Conservation (phyloP, 2,113 vertebrate genomes). For the Tachysurus vachellii region DNA sequence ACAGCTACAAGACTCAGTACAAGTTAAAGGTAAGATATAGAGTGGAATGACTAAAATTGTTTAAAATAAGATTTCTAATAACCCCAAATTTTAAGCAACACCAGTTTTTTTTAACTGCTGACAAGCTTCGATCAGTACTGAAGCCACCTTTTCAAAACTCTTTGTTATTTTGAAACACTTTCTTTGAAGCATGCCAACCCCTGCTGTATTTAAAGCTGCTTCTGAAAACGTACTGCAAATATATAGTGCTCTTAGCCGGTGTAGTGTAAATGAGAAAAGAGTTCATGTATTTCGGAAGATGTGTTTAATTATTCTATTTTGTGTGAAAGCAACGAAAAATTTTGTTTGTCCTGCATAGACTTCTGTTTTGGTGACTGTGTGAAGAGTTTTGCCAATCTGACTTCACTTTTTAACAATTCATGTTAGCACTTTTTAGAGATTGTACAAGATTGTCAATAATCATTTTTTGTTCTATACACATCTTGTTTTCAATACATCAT, state of each 20-base stretch:
- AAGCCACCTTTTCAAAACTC: not conserved
- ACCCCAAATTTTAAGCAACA: not conserved
- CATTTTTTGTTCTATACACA: not conserved
- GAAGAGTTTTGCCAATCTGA: no score
- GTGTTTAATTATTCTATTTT: no score
- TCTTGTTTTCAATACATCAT: not conserved
- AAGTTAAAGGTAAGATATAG: slow-evolving; percentile 85
- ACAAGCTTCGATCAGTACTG: not conserved
- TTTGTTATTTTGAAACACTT: not conserved
- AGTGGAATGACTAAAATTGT: no score
- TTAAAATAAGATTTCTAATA: not conserved
- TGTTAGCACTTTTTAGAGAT: not conserved
- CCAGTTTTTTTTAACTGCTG: not conserved
- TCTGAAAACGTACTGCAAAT: no score
- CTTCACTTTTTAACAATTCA: no score
- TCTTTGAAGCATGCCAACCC: not conserved
- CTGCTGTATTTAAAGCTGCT: no score
- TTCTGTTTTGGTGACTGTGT: no score
- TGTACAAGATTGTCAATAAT: not conserved
- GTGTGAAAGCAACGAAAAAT: no score
- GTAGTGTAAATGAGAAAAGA: no score
- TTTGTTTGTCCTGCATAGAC: no score
- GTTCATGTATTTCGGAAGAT: no score
- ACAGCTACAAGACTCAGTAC: slow-evolving; percentile 77
- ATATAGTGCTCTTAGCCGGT: no score